Evolutionary conservation across 1,140 invertebrate genomes (phyloP).

Genomic region (Meloidogyne floridensis): DNA sequence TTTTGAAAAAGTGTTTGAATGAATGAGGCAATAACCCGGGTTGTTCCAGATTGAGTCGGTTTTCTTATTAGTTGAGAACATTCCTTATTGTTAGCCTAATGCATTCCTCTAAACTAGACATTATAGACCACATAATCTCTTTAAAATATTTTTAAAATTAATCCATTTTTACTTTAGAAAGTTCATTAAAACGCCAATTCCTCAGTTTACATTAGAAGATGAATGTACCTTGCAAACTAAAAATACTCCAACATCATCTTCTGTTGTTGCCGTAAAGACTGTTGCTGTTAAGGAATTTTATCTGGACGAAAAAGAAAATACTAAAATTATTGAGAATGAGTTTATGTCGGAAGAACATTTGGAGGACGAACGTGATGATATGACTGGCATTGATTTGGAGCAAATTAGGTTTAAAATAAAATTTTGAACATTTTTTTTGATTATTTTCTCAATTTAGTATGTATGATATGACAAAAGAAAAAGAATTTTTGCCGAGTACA

Average conservation of each 20-base stretch:
- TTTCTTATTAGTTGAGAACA: too few species aligned
- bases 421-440: neutral
- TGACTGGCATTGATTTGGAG: neutral
- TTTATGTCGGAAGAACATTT: neutral
- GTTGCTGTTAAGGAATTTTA: neutral
- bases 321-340: neutral
- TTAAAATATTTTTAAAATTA: too few species aligned
- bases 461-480: conserved; percentile 52
- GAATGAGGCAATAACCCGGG: too few species aligned
- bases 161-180: too few species aligned
- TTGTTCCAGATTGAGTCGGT: too few species aligned
- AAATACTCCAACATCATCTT: neutral
- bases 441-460: conserved; percentile 31
- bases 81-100: too few species aligned
- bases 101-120: too few species aligned
- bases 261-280: neutral
- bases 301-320: conserved; percentile 5
- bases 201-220: too few species aligned
- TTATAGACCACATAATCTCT: too few species aligned
- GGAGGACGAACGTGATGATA: neutral
- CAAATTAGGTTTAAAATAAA: neutral
- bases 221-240: neutral
- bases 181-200: too few species aligned
- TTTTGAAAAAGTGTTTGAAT: too few species aligned
- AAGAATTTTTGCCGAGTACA: conserved; percentile 48